phyloP scores from a whole-genome alignment of 2,888 invertebrate genomes.

The Leptopilina myrica region DNA sequence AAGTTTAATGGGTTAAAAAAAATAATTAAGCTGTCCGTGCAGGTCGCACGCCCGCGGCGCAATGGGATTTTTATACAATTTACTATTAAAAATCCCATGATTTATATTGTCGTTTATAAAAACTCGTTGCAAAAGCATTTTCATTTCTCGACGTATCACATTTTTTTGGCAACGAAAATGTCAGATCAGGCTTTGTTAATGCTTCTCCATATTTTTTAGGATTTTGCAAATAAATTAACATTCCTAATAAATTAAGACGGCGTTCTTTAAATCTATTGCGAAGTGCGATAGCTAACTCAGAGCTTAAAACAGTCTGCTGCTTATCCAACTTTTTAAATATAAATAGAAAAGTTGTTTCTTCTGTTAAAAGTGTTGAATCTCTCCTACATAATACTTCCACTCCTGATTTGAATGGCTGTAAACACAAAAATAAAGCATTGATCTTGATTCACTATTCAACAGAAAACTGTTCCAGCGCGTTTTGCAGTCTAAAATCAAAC shows the following conservation, averaged over 20 bases:
- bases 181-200: too few relatives aligned
- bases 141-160: neutral
- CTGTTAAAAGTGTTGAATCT: constrained; percentile 31
- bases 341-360: constrained; percentile 39
- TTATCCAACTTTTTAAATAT: constrained; percentile 40
- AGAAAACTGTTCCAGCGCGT: constrained; percentile 19
- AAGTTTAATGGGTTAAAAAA: too few relatives aligned
- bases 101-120: too few relatives aligned
- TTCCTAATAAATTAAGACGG: neutral
- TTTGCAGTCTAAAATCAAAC: constrained; percentile 41
- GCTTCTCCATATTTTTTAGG: too few relatives aligned
- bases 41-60: too few relatives aligned
- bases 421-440: constrained; percentile 19
- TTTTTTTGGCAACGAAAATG: too few relatives aligned
- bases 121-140: constrained; percentile 1
- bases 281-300: neutral
- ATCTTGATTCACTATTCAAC: constrained; percentile 19
- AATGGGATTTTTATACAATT: too few relatives aligned
- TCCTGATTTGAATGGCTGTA: constrained; percentile 26
- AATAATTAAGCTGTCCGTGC: too few relatives aligned
- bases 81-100: too few relatives aligned
- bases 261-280: neutral
- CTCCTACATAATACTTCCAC: constrained; percentile 37
- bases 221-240: neutral
- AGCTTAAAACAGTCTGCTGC: constrained; percentile 37